Conservation (phyloP, 2,113 vertebrate genomes). For the Chaetodon trifascialis region DNA sequence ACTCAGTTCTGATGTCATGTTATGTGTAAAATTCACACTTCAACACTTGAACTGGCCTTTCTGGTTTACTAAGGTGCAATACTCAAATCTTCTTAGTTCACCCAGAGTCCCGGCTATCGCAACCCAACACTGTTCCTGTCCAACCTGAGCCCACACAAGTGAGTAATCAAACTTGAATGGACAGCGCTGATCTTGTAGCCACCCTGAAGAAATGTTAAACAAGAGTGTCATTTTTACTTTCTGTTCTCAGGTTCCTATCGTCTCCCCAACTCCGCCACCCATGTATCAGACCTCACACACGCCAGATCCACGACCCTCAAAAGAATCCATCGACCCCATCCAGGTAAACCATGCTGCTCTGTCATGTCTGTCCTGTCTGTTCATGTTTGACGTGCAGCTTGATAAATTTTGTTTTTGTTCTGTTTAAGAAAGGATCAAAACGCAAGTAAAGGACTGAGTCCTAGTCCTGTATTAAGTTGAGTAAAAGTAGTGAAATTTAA, state of each 20-base stretch:
- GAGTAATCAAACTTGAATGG: slow-evolving; percentile 50
- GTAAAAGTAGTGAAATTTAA: not conserved
- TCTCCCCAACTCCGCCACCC: slow-evolving; percentile 91
- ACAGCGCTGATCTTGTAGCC: not conserved
- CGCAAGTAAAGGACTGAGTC: no score
- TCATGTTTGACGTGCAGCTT: not conserved
- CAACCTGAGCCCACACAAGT: slow-evolving; percentile 95
- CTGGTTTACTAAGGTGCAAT: slow-evolving; percentile 9
- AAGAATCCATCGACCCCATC: slow-evolving; percentile 92
- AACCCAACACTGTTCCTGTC: slow-evolving; percentile 90
- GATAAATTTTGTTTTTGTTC: not conserved
- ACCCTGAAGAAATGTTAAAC: not conserved
- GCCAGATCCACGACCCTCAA: slow-evolving; percentile 89
- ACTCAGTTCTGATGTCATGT: not conserved
- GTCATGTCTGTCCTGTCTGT: no score
- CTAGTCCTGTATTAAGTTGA: not conserved
- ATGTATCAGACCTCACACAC: slow-evolving; percentile 93
- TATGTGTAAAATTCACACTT: not conserved
- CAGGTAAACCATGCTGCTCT: slow-evolving; percentile 84
- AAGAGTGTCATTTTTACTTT: not conserved
- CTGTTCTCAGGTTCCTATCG: slow-evolving; percentile 87
- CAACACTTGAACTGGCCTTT: not conserved
- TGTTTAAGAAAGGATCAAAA: not conserved
- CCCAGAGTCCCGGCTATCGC: slow-evolving; percentile 91
- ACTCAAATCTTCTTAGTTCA: slow-evolving; percentile 84